Conservation (phyloP, 1,140 invertebrate genomes). For the Cotesia vestalis region DNA sequence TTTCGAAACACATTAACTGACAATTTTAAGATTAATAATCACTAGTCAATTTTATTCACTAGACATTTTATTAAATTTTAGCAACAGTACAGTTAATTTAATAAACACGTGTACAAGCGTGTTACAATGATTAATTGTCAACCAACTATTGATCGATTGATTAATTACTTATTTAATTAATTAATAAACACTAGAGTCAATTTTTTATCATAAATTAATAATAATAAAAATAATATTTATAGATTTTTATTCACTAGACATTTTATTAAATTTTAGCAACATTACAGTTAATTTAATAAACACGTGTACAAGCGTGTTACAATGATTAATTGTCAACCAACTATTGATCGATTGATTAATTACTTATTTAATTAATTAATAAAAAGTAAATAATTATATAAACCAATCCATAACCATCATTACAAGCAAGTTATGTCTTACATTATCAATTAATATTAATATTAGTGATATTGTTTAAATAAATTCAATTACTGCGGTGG, state of each 20-base stretch:
- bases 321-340: neutral
- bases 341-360: neutral
- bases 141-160: neutral
- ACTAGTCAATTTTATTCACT: too few species aligned
- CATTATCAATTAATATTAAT: slow-evolving; percentile 5
- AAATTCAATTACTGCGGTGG: slow-evolving; percentile 49
- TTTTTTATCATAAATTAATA: neutral
- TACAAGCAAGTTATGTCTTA: neutral
- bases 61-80: too few species aligned
- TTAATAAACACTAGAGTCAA: neutral
- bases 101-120: neutral
- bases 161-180: neutral
- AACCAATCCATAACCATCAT: neutral
- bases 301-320: neutral
- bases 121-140: neutral
- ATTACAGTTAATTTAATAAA: too few species aligned
- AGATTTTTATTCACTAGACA: neutral
- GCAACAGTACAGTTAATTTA: too few species aligned
- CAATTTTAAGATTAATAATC: too few species aligned
- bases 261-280: too few species aligned
- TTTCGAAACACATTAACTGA: too few species aligned
- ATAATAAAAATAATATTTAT: neutral
- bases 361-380: neutral
- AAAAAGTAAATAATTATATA: too few species aligned
- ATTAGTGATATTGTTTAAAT: slow-evolving; percentile 12